These are phyloP conservation scores for Actinernus sp. DNA, from an alignment of 92 coral and sea anemone genomes.

Conservation along the genomic window DNA sequence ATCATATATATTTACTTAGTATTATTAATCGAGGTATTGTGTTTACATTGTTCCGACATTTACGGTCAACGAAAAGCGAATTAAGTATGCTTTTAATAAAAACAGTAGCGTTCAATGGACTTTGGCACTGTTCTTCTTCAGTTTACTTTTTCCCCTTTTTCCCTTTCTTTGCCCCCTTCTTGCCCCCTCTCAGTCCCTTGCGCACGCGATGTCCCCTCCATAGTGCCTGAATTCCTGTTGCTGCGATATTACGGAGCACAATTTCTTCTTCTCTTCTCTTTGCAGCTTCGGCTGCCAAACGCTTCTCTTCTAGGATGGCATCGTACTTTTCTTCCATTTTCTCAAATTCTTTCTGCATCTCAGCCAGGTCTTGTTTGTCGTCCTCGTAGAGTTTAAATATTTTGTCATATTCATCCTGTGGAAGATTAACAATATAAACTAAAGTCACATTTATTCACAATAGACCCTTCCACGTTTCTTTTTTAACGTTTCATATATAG, in stretches of 20 bases:
- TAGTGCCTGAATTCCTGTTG: constrained; percentile 66
- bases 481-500: too few relatives aligned
- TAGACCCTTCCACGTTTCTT: too few relatives aligned
- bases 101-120: too few relatives aligned
- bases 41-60: too few relatives aligned
- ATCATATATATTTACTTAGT: too few relatives aligned
- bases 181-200: constrained; percentile 47
- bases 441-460: too few relatives aligned
- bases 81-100: too few relatives aligned
- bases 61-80: too few relatives aligned
- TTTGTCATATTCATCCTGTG: constrained; percentile 87
- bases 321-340: constrained; percentile 73
- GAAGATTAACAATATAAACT: too few relatives aligned
- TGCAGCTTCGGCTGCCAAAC: constrained; percentile 76
- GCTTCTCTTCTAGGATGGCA: constrained; percentile 86
- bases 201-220: constrained; percentile 82
- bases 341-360: constrained; percentile 70
- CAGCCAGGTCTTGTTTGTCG: constrained; percentile 79
- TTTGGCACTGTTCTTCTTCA: too few relatives aligned
- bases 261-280: constrained; percentile 57
- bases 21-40: too few relatives aligned
- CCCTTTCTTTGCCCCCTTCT: constrained; percentile 74
- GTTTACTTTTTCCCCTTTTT: constrained; percentile 50
- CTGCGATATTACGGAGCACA: constrained; percentile 46
- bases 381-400: constrained; percentile 77